These are phyloP conservation scores for Leptoclinus maculatus DNA, from an alignment of 2,797 vertebrate genomes.

Conservation along the genomic window DNA sequence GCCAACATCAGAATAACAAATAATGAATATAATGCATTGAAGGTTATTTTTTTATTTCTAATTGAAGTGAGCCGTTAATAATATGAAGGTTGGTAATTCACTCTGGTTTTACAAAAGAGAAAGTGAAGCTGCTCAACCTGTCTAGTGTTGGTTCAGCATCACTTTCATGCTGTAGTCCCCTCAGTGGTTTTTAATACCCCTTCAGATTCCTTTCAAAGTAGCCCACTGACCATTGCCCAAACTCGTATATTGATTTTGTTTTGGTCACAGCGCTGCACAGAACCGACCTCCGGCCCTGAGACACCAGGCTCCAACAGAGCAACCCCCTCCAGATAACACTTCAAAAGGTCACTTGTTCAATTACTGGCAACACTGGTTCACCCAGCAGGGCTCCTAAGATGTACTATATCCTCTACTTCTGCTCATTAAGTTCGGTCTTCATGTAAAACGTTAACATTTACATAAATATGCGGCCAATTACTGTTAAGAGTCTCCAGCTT, in stretches of 20 bases:
- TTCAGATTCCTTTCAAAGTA: slow-evolving; percentile 14
- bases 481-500: slow-evolving; percentile 37
- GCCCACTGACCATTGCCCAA: slow-evolving; percentile 7
- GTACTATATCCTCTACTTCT: slow-evolving; percentile 28
- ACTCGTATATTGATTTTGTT: slow-evolving; percentile 40
- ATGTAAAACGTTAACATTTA: slow-evolving; percentile 60
- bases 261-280: slow-evolving; percentile 4
- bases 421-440: slow-evolving; percentile 60
- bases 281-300: slow-evolving; percentile 20
- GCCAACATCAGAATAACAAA: not conserved
- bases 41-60: not conserved
- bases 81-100: not conserved
- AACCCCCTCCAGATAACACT: slow-evolving; percentile 41
- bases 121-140: not conserved
- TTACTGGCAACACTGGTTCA: slow-evolving; percentile 52
- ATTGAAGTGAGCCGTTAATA: not conserved
- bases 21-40: not conserved
- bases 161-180: not conserved
- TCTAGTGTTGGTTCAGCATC: not conserved
- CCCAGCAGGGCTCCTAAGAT: slow-evolving; percentile 41
- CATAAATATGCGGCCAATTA: slow-evolving; percentile 60
- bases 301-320: slow-evolving; percentile 30
- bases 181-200: not conserved
- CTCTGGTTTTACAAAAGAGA: too few relatives aligned
- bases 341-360: slow-evolving; percentile 72